A percentile compares a stretch with the other conserved stretches of the same genome.
Evolutionary conservation across 30 jellyfish, hydroid and myxozoan species (phyloP).

Genomic region (Cassiopea andromeda): DNA sequence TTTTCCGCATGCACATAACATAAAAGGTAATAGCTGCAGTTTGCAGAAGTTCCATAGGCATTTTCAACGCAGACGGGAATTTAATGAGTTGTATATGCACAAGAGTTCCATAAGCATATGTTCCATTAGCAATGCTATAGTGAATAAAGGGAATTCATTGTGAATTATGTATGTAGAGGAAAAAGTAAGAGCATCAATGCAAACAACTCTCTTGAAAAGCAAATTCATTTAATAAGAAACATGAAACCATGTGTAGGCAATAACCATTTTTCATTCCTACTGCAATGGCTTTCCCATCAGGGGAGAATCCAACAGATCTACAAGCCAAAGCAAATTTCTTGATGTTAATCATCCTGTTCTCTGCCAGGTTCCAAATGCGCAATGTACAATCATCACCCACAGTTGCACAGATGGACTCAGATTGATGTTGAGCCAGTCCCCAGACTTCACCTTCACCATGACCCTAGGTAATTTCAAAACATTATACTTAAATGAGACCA

Average conservation of each 20-base stretch:
- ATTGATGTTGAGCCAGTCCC: slow-evolving; percentile 93
- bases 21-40: too few relatives aligned
- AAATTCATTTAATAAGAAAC: too few relatives aligned
- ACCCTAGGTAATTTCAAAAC: slow-evolving; percentile 53
- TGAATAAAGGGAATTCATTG: too few relatives aligned
- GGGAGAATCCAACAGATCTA: slow-evolving; percentile 86
- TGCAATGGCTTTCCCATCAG: slow-evolving; percentile 90
- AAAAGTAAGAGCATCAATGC: too few relatives aligned
- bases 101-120: too few relatives aligned
- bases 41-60: too few relatives aligned
- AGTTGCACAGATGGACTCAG: slow-evolving; percentile 76
- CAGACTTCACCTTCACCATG: slow-evolving; percentile 97
- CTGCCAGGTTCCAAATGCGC: slow-evolving; percentile 87
- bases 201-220: too few relatives aligned
- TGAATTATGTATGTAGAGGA: too few relatives aligned
- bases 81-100: too few relatives aligned
- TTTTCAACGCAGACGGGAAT: too few relatives aligned
- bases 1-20: too few relatives aligned
- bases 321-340: slow-evolving; percentile 73
- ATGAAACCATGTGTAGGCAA: neutral
- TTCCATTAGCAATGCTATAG: too few relatives aligned
- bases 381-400: slow-evolving; percentile 88
- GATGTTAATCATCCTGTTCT: slow-evolving; percentile 52
- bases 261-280: slow-evolving; percentile 87
- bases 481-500: neutral